These are phyloP conservation scores for Arbacia lixula DNA, from an alignment of 53 echinoderm and acorn worm genomes.

Conservation along the genomic window DNA sequence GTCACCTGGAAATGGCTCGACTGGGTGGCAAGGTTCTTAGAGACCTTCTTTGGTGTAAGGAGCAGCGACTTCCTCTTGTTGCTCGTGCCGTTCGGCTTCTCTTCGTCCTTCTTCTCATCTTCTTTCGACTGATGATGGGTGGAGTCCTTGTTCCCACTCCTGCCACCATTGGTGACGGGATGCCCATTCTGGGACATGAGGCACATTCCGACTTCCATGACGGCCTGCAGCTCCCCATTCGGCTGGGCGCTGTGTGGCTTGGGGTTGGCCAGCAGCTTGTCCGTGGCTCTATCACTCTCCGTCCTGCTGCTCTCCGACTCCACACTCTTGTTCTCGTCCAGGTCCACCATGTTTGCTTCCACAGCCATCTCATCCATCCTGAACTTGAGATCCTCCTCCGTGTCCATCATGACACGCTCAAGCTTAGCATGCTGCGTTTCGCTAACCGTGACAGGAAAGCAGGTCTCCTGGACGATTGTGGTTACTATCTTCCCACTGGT, in stretches of 20 bases:
- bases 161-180: slow-evolving; percentile 20
- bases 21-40: slow-evolving; percentile 15
- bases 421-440: slow-evolving; percentile 10
- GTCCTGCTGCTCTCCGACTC: slow-evolving; percentile 76
- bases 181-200: slow-evolving; percentile 37
- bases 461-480: slow-evolving; percentile 6
- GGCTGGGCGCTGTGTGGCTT: slow-evolving; percentile 2
- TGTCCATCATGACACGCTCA: slow-evolving; percentile 52
- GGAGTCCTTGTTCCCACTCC: slow-evolving; percentile 4
- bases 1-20: slow-evolving; percentile 48
- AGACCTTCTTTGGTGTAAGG: slow-evolving; percentile 65
- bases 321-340: slow-evolving; percentile 61
- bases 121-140: slow-evolving; percentile 6
- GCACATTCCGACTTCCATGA: slow-evolving; percentile 59
- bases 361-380: slow-evolving; percentile 52
- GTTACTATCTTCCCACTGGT: slow-evolving; percentile 32
- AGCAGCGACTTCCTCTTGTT: slow-evolving; percentile 58
- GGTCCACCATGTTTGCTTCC: slow-evolving; percentile 13
- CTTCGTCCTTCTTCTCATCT: slow-evolving; percentile 48
- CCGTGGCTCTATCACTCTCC: slow-evolving; percentile 44
- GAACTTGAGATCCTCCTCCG: slow-evolving; percentile 49
- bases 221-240: slow-evolving; percentile 41
- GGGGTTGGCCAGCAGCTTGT: slow-evolving; percentile 19
- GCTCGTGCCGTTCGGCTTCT: background rate
- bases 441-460: slow-evolving; percentile 3